Base-by-base conservation (phyloP, 1,140 invertebrate genomes). In the Drosophila kohkoa region DNA sequence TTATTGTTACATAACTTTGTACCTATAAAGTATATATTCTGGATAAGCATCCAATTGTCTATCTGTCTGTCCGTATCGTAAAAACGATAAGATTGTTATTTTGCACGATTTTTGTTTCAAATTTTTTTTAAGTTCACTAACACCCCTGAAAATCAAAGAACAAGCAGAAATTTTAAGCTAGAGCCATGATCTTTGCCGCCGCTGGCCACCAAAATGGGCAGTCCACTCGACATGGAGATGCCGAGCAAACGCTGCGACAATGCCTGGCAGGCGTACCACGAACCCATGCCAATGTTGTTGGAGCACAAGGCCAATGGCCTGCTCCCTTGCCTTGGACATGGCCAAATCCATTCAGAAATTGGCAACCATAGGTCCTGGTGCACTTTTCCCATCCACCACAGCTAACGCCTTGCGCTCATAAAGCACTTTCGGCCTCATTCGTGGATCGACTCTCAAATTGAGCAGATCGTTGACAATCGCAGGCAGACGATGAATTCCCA, bases 181-280 rank as follows among this genome's bases (percentile, higher is more conserved):
- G 15, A 15, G 15, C 15, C 15, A 15, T 15, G 15, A 15, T 15
- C 15, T 15, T 15, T 15, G 15, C 15, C 15, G 15, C 97, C 93
- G 0, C 97, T 97, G 0, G 98, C 97, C 1, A 96, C 95, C 88
- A 98, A 93, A 20, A 98, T 89, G 1, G 98, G 97, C 13, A 97
- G 98, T 0, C 97, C 97, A 89, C 99, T 99, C 2, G 98, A 98
- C 87, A 98, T 98, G 15, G 95, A 95, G 93, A 99, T 95, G 0
- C 98, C 98, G 69, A 99, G 94, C 20, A 98, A 89, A 1, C 95
- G 95, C 75, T 95, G 89, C n/a, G 96, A 93, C 35, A 96, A 93
- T 0, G 98, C 98, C 92, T 95, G 95, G 32, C 96, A 93, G 3
- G 95, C 94, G 93, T 98, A 99, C 93, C 95, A 98, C 0, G 96